Evolutionary conservation across 2,113 vertebrate genomes (phyloP).

Genomic region (Falco punctatus): DNA sequence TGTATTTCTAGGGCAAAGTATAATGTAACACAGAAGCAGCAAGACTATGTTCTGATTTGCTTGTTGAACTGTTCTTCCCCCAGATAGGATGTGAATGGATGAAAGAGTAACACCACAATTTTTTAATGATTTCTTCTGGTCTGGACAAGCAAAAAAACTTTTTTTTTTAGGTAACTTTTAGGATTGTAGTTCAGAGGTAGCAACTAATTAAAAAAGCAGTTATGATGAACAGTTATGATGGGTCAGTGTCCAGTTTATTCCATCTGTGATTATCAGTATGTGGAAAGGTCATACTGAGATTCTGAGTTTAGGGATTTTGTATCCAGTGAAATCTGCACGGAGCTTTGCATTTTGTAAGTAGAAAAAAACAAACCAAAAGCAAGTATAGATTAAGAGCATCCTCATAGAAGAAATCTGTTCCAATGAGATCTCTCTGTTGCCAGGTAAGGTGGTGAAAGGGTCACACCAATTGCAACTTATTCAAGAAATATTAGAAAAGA

Average conservation of each 20-base stretch:
- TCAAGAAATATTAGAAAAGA: neutral
- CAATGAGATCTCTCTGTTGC: neutral
- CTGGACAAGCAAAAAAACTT: neutral
- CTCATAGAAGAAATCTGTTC: neutral
- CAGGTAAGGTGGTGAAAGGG: neutral
- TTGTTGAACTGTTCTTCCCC: neutral
- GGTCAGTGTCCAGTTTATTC: neutral
- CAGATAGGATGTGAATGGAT: neutral
- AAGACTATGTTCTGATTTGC: neutral
- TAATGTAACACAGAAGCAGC: neutral
- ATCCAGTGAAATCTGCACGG: neutral
- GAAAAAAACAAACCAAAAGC: neutral
- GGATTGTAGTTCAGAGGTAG: neutral
- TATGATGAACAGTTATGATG: neutral
- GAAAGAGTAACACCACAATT: neutral
- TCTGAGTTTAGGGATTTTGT: neutral
- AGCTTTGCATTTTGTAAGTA: neutral
- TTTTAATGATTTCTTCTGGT: neutral
- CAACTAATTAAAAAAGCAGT: neutral
- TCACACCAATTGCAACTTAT: neutral
- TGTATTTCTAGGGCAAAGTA: neutral
- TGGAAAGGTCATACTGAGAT: neutral
- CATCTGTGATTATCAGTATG: neutral
- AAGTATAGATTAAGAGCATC: neutral
- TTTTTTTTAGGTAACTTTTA: neutral